Evolutionary conservation across 2,113 vertebrate genomes (phyloP), one percentile per base, ranked within the genome.

Genomic region (Clupea harengus): DNA sequence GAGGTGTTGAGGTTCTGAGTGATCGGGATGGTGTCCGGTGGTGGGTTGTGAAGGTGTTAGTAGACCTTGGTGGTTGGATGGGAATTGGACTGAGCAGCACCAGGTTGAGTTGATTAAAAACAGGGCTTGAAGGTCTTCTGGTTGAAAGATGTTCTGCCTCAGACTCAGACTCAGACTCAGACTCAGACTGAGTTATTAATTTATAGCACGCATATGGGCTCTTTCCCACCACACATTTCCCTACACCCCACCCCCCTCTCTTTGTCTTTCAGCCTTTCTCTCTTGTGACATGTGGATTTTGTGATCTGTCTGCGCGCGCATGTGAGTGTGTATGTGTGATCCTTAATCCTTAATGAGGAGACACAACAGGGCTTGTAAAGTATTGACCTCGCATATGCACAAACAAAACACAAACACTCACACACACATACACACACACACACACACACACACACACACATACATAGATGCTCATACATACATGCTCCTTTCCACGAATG

Each of bases 281-380:
- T 32, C 75, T 22, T 75, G 84, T 25, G 46, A 32, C 44, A 75
- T 78, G 25, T 17, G 10, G 25, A 78, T 28, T 18, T 39, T 78
- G 72, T 17, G 28, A 15, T 72, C n/a, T 72, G n/a, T 72, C 1
- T 72, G 64, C 13, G 8, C 39, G 39, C 39, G 39, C 39, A 39
- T 32, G 7, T 72, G 7, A 32, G 28, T 32, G 10, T 67, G 64
- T 9, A 6, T 9, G n/a, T 28, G 64, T 88, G 72, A 81, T 81
- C 20, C 72, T 52, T 87, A 81, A 86, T 87, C 28, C 8, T 22
- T 84, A 85, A 89, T 83, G 20, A 84, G 83, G 81, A 52, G 47
- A 49, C 75, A 45, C 46, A 78, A 44, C 39, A 72, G 50, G 15
- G 45, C 45, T 57, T 44, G 82, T 81, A 57, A 82, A 81, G 75